A percentile compares a stretch with the other conserved stretches of the same genome.
These are phyloP conservation scores for Aricia agestis DNA, from an alignment of 1,140 invertebrate species.

Conservation along the genomic window DNA sequence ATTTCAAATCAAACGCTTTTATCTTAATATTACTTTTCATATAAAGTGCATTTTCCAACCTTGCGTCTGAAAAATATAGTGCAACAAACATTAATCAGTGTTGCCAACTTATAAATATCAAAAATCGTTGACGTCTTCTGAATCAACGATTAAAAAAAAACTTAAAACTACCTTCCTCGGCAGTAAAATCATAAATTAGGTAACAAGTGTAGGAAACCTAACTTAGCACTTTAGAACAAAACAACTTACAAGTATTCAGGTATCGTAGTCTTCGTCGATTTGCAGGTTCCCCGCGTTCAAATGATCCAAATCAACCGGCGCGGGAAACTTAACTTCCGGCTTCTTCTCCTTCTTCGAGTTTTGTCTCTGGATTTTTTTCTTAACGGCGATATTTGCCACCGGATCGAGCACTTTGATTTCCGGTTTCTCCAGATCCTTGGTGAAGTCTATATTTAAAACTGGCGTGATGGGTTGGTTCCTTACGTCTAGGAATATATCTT, in stretches of 20 bases:
- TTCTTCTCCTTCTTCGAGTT: conserved; percentile 48
- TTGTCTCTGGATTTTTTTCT: conserved; percentile 48
- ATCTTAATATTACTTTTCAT: not conserved
- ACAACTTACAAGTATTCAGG: conserved; percentile 52
- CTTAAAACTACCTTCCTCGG: not conserved
- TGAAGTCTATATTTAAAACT: conserved; percentile 66
- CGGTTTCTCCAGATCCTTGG: conserved; percentile 53
- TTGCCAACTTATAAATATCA: not conserved
- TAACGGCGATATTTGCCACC: conserved; percentile 41
- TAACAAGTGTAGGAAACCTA: conserved; percentile 40
- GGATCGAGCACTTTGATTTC: conserved; percentile 63
- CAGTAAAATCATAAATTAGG: conserved; percentile 7
- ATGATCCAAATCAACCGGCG: conserved; percentile 49
- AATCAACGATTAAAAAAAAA: no score
- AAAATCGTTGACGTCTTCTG: not conserved
- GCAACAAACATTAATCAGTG: not conserved
- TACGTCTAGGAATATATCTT: conserved; percentile 36
- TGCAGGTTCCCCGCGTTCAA: conserved; percentile 62
- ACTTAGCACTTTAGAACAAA: conserved; percentile 36
- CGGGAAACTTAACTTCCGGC: conserved; percentile 37
- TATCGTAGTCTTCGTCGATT: conserved; percentile 72
- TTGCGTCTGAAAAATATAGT: not conserved
- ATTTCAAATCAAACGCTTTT: not conserved
- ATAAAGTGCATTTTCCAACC: not conserved
- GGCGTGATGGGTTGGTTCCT: conserved; percentile 44